Base-by-base conservation (phyloP, 2,113 vertebrate genomes). In the Ascaphus truei region DNA sequence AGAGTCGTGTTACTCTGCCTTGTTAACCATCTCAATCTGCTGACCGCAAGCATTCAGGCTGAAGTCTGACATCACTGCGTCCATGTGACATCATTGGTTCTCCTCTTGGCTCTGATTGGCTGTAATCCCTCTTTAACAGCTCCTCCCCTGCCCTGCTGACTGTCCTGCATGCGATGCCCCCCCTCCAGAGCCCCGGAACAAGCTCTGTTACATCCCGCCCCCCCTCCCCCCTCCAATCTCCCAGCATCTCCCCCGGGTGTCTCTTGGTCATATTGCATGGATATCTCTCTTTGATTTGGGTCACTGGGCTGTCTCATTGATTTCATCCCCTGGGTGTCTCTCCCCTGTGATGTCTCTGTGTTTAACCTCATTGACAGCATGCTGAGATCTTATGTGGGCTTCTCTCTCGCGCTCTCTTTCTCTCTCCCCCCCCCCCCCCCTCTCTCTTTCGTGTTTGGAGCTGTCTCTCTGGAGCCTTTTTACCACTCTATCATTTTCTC, bases 11-110 rank as follows among this genome's bases (percentile, higher is more conserved):
- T 59, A 25, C 11, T 60, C 31, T 66, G 27, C n/a, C n/a, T n/a
- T n/a, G n/a, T 20, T 71, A 41, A 68, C 55, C 30, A 50, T 52
- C 22, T 26, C 23, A 61, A n/a, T 20, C 59, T 16, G 22, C 23
- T 52, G 29, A 51, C 77, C 71, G 71, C 76, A 76, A 76, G 26
- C 52, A 77, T 76, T 77, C 82, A 78, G 75, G 76, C 80, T 82
- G 83, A 85, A 76, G 72, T 56, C 74, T 77, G 73, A 74, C 79
- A 79, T 79, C 75, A 64, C 37, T 75, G 75, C 76, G 80, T 84
- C 84, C 84, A 86, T 80, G 78, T 86, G 83, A 85, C 76, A 82
- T 85, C 83, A 86, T 83, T 80, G 76, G 79, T 85, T 85, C 79
- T 80, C 60, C 80, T 81, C 84, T 85, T 85, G 84, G 78, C 69